Base-by-base conservation (phyloP, 2,113 vertebrate genomes). In the Stomatorhinus ivindoensis region DNA sequence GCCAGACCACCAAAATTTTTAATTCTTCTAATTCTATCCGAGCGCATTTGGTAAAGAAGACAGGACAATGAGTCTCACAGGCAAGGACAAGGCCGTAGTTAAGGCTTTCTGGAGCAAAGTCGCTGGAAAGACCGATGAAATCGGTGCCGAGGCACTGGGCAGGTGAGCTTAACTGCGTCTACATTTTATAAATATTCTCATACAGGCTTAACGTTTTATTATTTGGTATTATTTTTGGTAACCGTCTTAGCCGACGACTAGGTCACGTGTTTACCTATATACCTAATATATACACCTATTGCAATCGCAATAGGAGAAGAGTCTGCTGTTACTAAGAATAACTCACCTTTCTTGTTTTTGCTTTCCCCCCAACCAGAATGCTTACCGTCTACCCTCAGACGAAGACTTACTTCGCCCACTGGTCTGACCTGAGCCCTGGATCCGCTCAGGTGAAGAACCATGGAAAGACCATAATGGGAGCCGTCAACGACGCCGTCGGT, bases 61-160 rank as follows among this genome's bases (percentile, higher is more conserved):
- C 31, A 82, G 11, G 83, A 47, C 47, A 27, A 93, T 93, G 92
- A 91, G 91, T 92, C 91, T 93, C 90, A 42, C 58, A 84, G 55
- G 35, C 0, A 90, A 89, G 27, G 92, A 93, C 89, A 92, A 91
- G 58, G 10, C 87, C 11, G 0, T 0, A 1, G 88, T 93, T 19
- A 91, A 46, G 42, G 53, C 8, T 24, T 8, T 91, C 15, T 93
- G 91, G 89, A 24, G 1, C 39, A 92, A 91, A 76, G 42, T 55
- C 17, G 0, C n/a, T 2, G 11, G 9, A 3, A 90, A 88, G 82
- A 1, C 1, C 7, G 89, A 88, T 11, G 69, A 88, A 46, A 76
- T 91, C 48, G 90, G 90, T 48, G 80, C 4, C 1, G 87, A 91
- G 24, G 80, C 90, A 11, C 19, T 91, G 44, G 21, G 4, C 73